Evolutionary conservation across 2,797 vertebrate genomes (phyloP).

Genomic region (Sorex maritimensis): DNA sequence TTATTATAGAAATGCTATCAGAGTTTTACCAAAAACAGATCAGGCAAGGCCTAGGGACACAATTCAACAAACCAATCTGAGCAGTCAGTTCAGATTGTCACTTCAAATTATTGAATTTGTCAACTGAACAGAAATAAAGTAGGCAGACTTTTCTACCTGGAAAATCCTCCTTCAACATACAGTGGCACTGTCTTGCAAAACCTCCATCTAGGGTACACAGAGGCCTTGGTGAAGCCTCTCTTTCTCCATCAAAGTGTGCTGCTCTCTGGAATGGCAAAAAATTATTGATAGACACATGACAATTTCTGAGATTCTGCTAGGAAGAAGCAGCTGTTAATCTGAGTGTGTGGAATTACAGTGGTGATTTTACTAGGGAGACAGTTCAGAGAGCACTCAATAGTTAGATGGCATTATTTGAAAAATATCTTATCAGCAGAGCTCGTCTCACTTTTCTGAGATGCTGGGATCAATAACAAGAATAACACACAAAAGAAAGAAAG

Average conservation of each 20-base stretch:
- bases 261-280: slow-evolving; percentile 17
- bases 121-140: slow-evolving; percentile 76
- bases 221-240: slow-evolving; percentile 45
- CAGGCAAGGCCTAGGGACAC: background rate
- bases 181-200: slow-evolving; percentile 52
- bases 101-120: slow-evolving; percentile 73
- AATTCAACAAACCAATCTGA: slow-evolving; percentile 19
- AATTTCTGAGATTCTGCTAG: background rate
- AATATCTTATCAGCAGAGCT: no score
- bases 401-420: background rate
- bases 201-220: slow-evolving; percentile 14
- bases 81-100: slow-evolving; percentile 49
- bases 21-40: background rate
- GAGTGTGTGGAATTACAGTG: background rate
- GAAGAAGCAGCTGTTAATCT: background rate
- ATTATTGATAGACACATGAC: background rate
- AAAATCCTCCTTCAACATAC: slow-evolving; percentile 62
- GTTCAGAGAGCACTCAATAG: background rate
- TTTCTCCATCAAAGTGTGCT: background rate
- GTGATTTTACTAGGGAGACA: background rate
- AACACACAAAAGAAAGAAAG: no score
- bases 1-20: background rate
- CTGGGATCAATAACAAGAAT: no score
- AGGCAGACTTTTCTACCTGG: slow-evolving; percentile 46
- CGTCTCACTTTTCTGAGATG: no score